Evolutionary conservation across 2,888 invertebrate genomes (phyloP), one percentile per base, ranked within the genome.

Genomic region (Zelleria hepariella): DNA sequence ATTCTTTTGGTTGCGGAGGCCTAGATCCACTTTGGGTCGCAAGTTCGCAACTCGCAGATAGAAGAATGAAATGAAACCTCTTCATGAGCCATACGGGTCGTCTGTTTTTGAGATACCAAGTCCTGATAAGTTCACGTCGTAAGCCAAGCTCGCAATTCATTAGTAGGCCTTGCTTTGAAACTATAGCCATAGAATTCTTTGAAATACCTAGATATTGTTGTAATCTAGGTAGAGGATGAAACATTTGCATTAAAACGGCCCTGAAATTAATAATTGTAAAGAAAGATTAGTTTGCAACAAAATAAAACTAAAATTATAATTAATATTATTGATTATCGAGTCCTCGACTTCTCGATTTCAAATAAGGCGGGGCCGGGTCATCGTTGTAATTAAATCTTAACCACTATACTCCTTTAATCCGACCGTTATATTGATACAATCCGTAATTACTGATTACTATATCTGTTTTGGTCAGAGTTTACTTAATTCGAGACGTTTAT

Each of bases 381-480:
- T 75, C 73, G 73, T 72, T 77, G 77, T 82, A 82, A 84, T 85
- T 82, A 84, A 84, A 82, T 79, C 76, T 75, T 73, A 82, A 79
- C 81, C 74, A 79, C 78, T 75, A 68, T 74, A 78, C 52, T 42
- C 58, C 72, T 27, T 32, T 57, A 10, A 57, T 20, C 74, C 68
- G 73, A 73, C 73, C 70, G 74, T 77, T 77, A 78, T 79, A 76
- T 75, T 74, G 76, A 74, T 77, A 75, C 71, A 68, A 74, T 72
- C 74, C 77, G 47, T 57, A 47, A 73, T 60, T 57, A 58, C 53
- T 53, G 56, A 58, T 62, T 57, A 57, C 53, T 58, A 57, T 61
- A 59, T 61, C 42, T 42, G 58, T 52, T 59, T 61, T 59, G 32
- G 42, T 58, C 58, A 51, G 10, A 25, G 10, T 48, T 47, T 5